Evolutionary conservation across 2,113 vertebrate genomes (phyloP).

Genomic region (Gobiocypris rarus): DNA sequence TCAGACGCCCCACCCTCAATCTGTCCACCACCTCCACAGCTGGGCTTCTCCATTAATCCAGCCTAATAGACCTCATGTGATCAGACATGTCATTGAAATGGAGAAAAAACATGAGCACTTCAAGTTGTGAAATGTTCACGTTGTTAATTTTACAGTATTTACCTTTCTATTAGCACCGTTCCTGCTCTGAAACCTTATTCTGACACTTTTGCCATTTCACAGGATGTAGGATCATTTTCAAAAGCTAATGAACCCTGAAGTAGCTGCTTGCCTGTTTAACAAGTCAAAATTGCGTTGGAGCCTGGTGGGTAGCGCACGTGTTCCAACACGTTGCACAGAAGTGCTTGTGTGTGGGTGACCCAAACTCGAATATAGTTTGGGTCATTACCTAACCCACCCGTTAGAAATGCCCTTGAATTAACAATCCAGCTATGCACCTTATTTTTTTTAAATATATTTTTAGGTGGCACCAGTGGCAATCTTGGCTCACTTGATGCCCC

Average conservation of each 20-base stretch:
- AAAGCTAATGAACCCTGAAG: slow-evolving; percentile 33
- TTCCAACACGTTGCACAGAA: neutral
- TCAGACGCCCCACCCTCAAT: slow-evolving; percentile 33
- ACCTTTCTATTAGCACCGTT: slow-evolving; percentile 4
- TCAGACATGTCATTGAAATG: slow-evolving; percentile 42
- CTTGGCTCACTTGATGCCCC: no score
- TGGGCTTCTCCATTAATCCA: slow-evolving; percentile 36
- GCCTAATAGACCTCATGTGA: slow-evolving; percentile 28
- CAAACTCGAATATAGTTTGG: neutral
- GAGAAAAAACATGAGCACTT: neutral
- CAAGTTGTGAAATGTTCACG: neutral
- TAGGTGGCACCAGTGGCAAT: no score
- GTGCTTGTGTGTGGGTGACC: neutral
- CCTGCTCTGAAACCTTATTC: neutral
- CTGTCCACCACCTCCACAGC: slow-evolving; percentile 42
- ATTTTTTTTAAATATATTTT: neutral
- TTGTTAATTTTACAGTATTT: slow-evolving; percentile 8
- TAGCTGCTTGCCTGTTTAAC: slow-evolving; percentile 5
- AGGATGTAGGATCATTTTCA: neutral
- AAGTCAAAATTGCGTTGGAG: slow-evolving; percentile 14
- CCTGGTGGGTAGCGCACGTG: neutral
- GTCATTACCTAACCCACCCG: slow-evolving; percentile 16
- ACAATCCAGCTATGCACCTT: neutral
- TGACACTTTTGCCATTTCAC: slow-evolving; percentile 6
- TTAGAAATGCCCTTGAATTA: slow-evolving; percentile 25